Percentiles rank a stretch among this genome's conserved stretches.
These are phyloP conservation scores for Danio kyathit DNA, from an alignment of 2,797 vertebrate genomes.

Conservation along the genomic window DNA sequence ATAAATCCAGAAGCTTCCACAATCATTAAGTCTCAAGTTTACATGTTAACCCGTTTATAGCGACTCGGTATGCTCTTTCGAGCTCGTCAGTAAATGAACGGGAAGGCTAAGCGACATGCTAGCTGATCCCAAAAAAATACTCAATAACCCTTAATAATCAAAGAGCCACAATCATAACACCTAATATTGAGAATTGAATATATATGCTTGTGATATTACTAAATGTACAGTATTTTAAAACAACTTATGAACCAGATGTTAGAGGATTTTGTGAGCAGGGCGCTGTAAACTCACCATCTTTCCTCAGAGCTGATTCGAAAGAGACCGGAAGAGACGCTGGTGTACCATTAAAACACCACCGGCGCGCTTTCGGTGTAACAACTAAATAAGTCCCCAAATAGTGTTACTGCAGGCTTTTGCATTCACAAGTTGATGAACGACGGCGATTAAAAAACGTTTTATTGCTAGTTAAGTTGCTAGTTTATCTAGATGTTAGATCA, in stretches of 20 bases:
- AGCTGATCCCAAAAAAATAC: background rate
- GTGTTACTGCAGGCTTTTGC: background rate
- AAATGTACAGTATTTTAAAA: background rate
- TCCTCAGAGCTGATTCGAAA: slow-evolving; percentile 78
- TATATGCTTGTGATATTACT: background rate
- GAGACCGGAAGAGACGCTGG: slow-evolving; percentile 73
- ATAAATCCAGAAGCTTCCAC: background rate
- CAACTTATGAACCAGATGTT: slow-evolving; percentile 71
- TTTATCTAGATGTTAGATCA: too few relatives aligned
- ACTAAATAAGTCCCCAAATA: slow-evolving; percentile 5
- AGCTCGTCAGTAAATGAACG: background rate
- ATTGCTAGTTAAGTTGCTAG: too few relatives aligned
- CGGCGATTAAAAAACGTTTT: too few relatives aligned
- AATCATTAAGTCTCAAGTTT: rapidly evolving
- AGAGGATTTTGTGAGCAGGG: slow-evolving; percentile 60
- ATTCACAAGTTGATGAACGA: background rate
- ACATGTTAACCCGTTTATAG: background rate
- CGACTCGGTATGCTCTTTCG: background rate
- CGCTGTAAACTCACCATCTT: slow-evolving; percentile 80
- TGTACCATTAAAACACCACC: slow-evolving; percentile 68
- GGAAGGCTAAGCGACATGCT: slow-evolving; percentile 35
- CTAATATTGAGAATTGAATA: rapidly evolving
- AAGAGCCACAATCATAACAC: background rate
- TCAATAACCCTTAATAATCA: too few relatives aligned
- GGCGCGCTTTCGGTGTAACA: slow-evolving; percentile 65